Conservation (phyloP, 2,888 invertebrate genomes). For the Chydorus sphaericus region DNA sequence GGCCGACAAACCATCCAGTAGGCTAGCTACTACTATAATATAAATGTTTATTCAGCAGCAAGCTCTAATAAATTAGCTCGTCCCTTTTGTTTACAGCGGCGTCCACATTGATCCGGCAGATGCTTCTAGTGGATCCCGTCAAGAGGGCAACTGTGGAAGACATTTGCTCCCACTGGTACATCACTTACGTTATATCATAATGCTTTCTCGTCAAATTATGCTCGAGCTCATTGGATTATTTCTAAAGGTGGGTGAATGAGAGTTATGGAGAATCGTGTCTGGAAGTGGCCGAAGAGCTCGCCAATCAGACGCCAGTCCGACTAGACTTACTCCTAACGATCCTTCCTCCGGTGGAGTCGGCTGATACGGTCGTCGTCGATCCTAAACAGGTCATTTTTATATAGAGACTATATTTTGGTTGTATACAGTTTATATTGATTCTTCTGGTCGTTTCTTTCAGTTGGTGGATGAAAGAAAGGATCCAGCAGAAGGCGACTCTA, state of each 20-base stretch:
- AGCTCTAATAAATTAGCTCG: not conserved
- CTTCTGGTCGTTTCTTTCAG: not conserved
- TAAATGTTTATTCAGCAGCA: not conserved
- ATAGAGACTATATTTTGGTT: no score
- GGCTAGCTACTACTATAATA: slow-evolving; percentile 27
- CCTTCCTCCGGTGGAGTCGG: slow-evolving; percentile 41
- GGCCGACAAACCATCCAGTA: slow-evolving; percentile 74
- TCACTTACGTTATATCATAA: not conserved
- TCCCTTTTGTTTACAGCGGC: slow-evolving; percentile 47
- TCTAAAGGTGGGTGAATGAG: slow-evolving; percentile 34
- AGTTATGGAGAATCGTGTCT: slow-evolving; percentile 66
- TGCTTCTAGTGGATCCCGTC: slow-evolving; percentile 82
- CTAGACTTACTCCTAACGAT: slow-evolving; percentile 71
- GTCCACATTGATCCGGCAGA: slow-evolving; percentile 80
- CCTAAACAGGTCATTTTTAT: not conserved
- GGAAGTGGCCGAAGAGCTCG: slow-evolving; percentile 70
- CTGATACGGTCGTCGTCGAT: slow-evolving; percentile 9
- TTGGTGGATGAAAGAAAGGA: not conserved
- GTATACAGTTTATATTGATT: not conserved
- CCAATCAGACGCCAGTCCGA: slow-evolving; percentile 78
- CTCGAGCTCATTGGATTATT: not conserved
- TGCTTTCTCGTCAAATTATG: not conserved
- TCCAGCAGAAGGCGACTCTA: slow-evolving; percentile 10
- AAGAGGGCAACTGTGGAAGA: slow-evolving; percentile 82
- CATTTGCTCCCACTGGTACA: slow-evolving; percentile 75